These are phyloP conservation scores for Silurus asotus DNA, from an alignment of 2,113 vertebrate species.

Conservation along the genomic window DNA sequence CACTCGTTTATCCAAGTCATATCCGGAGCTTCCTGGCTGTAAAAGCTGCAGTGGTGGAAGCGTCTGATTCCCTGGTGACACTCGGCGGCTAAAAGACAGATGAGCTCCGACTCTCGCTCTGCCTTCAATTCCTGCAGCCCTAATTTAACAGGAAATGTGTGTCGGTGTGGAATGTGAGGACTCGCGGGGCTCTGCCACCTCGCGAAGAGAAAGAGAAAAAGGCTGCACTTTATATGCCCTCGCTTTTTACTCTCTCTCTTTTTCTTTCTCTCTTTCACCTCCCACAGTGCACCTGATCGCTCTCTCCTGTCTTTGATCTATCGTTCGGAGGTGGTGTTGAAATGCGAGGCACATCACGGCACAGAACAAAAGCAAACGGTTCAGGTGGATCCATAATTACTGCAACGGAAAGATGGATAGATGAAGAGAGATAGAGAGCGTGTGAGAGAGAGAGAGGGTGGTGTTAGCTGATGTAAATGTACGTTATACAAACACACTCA, in stretches of 20 bases:
- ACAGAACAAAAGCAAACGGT: constrained; percentile 29
- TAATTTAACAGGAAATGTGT: constrained; percentile 40
- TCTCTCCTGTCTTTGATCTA: constrained; percentile 46
- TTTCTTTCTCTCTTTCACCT: background rate
- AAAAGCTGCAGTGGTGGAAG: background rate
- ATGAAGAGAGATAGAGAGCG: background rate
- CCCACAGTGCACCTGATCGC: constrained; percentile 31
- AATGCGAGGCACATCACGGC: constrained; percentile 29
- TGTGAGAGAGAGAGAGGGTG: background rate
- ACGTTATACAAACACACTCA: constrained; percentile 31
- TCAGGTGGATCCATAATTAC: constrained; percentile 6
- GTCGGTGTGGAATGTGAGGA: background rate
- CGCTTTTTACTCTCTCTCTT: background rate
- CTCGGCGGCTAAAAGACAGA: constrained; percentile 3
- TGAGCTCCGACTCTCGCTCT: constrained; percentile 24
- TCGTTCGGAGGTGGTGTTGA: constrained; percentile 41
- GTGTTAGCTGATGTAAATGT: constrained; percentile 6
- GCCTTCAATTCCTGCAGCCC: constrained; percentile 3
- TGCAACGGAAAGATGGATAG: background rate
- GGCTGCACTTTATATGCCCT: background rate
- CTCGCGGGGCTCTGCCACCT: background rate
- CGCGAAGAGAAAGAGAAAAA: background rate
- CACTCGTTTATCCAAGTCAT: background rate
- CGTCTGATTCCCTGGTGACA: background rate
- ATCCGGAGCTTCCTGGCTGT: background rate